These are phyloP conservation scores for Dysidea cf. avara DNA, from an alignment of 37 sponge, comb jelly and placozoan genomes.

Conservation along the genomic window DNA sequence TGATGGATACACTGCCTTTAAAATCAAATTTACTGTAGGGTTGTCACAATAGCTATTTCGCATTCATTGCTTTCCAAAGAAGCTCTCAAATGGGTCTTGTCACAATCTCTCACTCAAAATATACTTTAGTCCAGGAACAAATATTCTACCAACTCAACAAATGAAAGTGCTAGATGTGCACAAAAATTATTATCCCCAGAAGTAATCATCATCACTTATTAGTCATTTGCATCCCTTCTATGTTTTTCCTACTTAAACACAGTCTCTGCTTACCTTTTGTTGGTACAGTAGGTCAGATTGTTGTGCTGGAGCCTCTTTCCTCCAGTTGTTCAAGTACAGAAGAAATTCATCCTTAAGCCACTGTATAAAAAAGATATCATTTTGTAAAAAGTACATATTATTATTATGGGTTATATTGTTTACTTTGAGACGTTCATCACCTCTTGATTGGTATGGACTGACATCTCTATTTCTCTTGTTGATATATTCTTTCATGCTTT, in stretches of 20 bases:
- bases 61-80: slow-evolving; percentile 27
- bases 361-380: too few species aligned
- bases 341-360: too few species aligned
- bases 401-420: too few species aligned
- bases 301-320: too few species aligned
- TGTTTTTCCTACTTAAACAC: slow-evolving; percentile 14
- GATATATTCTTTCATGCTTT: not conserved
- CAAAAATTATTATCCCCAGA: too few species aligned
- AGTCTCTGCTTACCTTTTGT: too few species aligned
- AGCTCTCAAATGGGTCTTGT: slow-evolving; percentile 40
- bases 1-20: slow-evolving; percentile 8
- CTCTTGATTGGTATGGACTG: slow-evolving; percentile 1
- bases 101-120: slow-evolving; percentile 14
- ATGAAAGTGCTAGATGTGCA: slow-evolving; percentile 8
- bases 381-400: too few species aligned
- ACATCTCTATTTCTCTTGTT: not conserved
- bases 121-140: slow-evolving; percentile 1
- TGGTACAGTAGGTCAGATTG: not conserved
- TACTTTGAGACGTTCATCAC: slow-evolving; percentile 28
- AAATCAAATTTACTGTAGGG: slow-evolving; percentile 13
- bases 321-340: too few species aligned
- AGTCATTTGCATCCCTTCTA: slow-evolving; percentile 25
- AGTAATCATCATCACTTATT: too few species aligned
- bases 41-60: slow-evolving; percentile 33
- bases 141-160: slow-evolving; percentile 34